Base-by-base conservation (phyloP, 1,140 invertebrate species). In the Mamestra configurata region DNA sequence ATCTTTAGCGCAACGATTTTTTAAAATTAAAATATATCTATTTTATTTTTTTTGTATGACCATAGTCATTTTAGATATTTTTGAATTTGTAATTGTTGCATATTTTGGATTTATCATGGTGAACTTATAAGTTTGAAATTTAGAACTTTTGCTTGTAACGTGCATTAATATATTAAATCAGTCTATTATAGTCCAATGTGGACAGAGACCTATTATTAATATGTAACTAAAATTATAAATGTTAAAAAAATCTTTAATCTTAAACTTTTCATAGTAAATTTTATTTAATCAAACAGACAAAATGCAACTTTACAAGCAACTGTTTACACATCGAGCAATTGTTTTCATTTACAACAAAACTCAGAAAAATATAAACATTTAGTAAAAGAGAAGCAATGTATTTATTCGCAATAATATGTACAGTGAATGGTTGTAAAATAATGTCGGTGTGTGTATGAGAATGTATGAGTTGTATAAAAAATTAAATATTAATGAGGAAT, bases 341-440 rank as follows among this genome's bases (percentile, higher is more conserved):
- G 15, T 55, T 71, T 71, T 49, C 35, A 15, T 53, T 64, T 43
- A 24, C 13, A 24, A 68, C 37, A 68, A 68, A 49, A 64, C n/a
- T 5, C 27, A 53, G 18, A 2, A 40, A 55, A 77, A 49, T 22
- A 2, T 64, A 64, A 77, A 53, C 66, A 68, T 79, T 57, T 78
- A 86, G 77, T 83, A 86, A 86, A 85, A 80, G 77, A 89, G 77
- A 91, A 92, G 86, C 89, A 91, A 92, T 92, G 87, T 91, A 92
- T 89, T 90, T 93, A 93, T 90, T 88, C 88, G 88, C 89, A 92
- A 90, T 91, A 92, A 92, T 15, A 61, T 93, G 92, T 94, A 93
- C 92, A 94, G 87, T 79, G 79, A 59, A 80, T 76, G 76, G 66
- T 89, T 82, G 73, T 93, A 88, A 86, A 71, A 80, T 87, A 88